phyloP scores from a whole-genome alignment of 2,888 invertebrate species.

The Synergus itoensis region DNA sequence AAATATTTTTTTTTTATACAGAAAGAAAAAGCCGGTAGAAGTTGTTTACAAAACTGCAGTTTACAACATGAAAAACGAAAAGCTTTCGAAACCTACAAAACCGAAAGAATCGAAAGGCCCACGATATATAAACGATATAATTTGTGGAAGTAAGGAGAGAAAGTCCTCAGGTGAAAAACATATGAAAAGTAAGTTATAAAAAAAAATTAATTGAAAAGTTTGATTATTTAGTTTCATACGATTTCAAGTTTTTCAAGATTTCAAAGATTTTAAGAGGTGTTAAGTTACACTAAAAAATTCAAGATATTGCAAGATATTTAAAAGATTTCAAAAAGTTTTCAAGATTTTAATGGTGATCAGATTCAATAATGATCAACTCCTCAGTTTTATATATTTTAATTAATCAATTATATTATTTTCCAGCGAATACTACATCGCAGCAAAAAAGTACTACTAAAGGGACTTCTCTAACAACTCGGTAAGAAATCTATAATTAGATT shows the following conservation, averaged over 20 bases:
- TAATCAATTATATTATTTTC: slow-evolving; percentile 6
- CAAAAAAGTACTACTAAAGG: background rate
- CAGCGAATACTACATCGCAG: background rate
- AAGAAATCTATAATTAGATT: background rate
- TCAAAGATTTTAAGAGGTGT: too few species aligned
- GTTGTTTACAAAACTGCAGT: slow-evolving; percentile 72
- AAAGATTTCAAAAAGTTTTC: background rate
- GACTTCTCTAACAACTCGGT: background rate
- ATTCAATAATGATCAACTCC: too few species aligned
- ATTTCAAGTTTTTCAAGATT: too few species aligned
- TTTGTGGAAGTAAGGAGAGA: slow-evolving; percentile 66
- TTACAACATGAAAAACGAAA: slow-evolving; percentile 71
- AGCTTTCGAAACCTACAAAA: slow-evolving; percentile 62
- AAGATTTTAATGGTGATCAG: too few species aligned
- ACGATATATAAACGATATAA: slow-evolving; percentile 67
- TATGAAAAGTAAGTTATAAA: background rate
- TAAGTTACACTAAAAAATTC: too few species aligned
- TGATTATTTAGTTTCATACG: background rate
- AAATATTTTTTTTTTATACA: slow-evolving; percentile 47
- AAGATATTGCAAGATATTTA: background rate
- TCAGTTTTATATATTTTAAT: background rate
- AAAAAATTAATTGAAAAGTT: background rate
- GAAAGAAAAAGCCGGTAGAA: slow-evolving; percentile 67
- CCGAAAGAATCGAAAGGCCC: slow-evolving; percentile 64
- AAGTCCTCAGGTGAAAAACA: slow-evolving; percentile 53